Conservation (phyloP, 2,888 invertebrate genomes). For the Pherbina coryleti region DNA sequence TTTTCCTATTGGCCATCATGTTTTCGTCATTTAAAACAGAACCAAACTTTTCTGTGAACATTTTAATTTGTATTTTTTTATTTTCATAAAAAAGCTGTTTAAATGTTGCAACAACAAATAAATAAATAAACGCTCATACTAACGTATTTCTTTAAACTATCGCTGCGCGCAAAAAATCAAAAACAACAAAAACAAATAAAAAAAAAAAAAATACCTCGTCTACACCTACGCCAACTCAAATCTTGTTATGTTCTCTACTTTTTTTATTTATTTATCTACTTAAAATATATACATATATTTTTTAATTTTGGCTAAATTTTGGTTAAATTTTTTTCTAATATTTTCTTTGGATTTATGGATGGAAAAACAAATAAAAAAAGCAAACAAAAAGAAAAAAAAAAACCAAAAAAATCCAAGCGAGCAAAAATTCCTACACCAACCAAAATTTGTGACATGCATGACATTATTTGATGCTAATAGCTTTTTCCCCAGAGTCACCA, state of each 20-base stretch:
- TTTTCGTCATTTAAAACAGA: constrained; percentile 40
- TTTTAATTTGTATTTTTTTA: not conserved
- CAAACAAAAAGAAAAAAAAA: too few species aligned
- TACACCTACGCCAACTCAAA: constrained; percentile 24
- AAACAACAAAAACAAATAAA: not conserved
- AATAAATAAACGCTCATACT: not conserved
- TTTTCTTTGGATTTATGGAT: too few species aligned
- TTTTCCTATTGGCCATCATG: not conserved
- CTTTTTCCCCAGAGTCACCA: too few species aligned
- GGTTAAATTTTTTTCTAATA: too few species aligned
- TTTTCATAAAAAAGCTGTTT: not conserved
- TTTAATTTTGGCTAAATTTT: too few species aligned
- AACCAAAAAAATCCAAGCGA: too few species aligned
- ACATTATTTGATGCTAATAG: too few species aligned
- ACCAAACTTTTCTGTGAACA: not conserved
- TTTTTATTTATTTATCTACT: constrained; percentile 4
- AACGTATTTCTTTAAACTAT: not conserved
- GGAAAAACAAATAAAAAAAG: too few species aligned
- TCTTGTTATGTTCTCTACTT: constrained; percentile 26
- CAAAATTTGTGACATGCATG: too few species aligned
- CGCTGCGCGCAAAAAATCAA: not conserved
- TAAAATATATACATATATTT: too few species aligned
- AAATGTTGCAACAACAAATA: constrained; percentile 13
- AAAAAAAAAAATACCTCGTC: constrained; percentile 6
- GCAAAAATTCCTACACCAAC: too few species aligned